Evolutionary conservation across 1,140 invertebrate species (phyloP).

Genomic region (Heliconius hermathena): DNA sequence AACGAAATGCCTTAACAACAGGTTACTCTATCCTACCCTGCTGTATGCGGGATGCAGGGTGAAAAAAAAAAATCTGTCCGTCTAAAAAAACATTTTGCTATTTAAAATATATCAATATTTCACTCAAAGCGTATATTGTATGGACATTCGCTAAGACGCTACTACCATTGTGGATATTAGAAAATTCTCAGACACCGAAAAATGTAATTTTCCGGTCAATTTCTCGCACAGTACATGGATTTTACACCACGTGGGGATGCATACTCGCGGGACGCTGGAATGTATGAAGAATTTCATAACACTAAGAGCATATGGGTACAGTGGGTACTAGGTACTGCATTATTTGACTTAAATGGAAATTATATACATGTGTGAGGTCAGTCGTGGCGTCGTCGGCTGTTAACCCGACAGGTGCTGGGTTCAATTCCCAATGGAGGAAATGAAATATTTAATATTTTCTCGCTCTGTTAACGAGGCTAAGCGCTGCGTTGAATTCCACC

Average conservation of each 20-base stretch:
- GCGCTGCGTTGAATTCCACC: too few relatives aligned
- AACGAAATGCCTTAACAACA: too few relatives aligned
- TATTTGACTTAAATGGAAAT: not conserved
- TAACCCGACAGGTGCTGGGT: not conserved
- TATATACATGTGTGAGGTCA: not conserved
- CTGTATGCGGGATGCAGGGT: too few relatives aligned
- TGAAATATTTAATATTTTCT: not conserved
- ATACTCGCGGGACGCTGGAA: not conserved
- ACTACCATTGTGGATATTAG: not conserved
- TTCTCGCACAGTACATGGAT: not conserved
- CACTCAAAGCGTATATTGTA: not conserved
- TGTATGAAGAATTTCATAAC: constrained; percentile 1
- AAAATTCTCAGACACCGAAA: constrained; percentile 19
- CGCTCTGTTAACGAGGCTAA: too few relatives aligned
- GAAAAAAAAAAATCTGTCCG: too few relatives aligned
- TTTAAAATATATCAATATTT: not conserved
- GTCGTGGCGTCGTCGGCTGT: not conserved
- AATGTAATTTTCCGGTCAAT: constrained; percentile 22
- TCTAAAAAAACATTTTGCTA: too few relatives aligned
- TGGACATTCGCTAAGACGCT: not conserved
- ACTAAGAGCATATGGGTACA: not conserved
- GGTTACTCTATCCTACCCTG: too few relatives aligned
- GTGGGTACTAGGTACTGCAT: not conserved
- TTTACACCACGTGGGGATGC: not conserved
- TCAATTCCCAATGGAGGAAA: not conserved